Evolutionary conservation across 2,797 vertebrate species (phyloP), one percentile per base, ranked within the genome.

Genomic region (Amazona ochrocephala): DNA sequence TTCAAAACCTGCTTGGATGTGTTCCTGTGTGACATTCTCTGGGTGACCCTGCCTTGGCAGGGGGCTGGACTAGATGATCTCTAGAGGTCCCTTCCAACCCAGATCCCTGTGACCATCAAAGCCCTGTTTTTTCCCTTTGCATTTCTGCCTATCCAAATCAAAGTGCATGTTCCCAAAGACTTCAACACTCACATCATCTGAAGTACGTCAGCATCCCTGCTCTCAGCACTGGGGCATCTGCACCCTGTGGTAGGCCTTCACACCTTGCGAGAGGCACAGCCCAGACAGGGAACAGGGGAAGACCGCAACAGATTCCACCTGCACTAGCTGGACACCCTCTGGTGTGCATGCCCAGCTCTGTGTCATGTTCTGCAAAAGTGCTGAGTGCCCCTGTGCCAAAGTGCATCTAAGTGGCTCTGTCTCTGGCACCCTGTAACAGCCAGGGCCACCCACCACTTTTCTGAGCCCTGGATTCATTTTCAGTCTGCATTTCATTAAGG

Each of bases 371-470:
- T 51, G 51, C 65, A 30, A 17, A 65, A 76, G 61, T 26, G 15
- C 30, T 0, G 1, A 3, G 12, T 39, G 3, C 23, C 41, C 65
- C 75, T 73, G 71, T 41, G 50, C 24, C 72, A n/a, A 50, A 27
- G 17, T 3, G 1, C 60, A 66, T 23, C 24, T 29, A 2, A 1
- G 3, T 4, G 0, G 37, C 39, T 67, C 62, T 67, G 6, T 6
- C 62, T 75, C 75, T 51, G 45, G 8, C 67, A 83, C 19, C 9
- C 47, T 86, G 42, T 54, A 90, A 66, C 26, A 60, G 54, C 27
- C 76, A 83, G 30, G 76, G 29, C 24, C 34, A 64, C 29, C 74
- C 2, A 1, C 12, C 23, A 32, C 37, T 77, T n/a, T 66, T 56
- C 67, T 41, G 32, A 70, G 42, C 20, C 48, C 84, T 73, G 67